These are phyloP conservation scores for Choreutis nemorana DNA, from an alignment of 2,888 invertebrate genomes.

Conservation along the genomic window DNA sequence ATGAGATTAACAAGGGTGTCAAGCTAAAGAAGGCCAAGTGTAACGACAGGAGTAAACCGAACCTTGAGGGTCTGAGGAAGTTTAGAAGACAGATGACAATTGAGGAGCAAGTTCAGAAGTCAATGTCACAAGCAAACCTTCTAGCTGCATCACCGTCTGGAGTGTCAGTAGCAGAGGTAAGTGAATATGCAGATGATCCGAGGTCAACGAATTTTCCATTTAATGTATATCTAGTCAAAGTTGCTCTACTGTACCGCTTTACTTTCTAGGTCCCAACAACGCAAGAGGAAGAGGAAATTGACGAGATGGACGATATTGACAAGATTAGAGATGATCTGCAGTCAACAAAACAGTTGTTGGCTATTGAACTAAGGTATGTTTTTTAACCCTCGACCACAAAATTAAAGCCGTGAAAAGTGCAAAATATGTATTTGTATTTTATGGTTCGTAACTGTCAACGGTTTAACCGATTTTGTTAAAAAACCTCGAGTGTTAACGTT, in stretches of 20 bases:
- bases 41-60: conserved; percentile 87
- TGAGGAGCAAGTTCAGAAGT: conserved; percentile 88
- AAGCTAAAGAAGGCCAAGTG: conserved; percentile 78
- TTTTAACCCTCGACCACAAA: not conserved
- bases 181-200: not conserved
- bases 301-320: conserved; percentile 92
- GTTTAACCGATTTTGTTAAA: not conserved
- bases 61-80: conserved; percentile 83
- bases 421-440: not conserved
- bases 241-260: not conserved
- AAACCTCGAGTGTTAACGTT: no score
- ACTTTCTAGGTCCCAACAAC: conserved; percentile 24
- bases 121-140: conserved; percentile 74
- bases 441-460: not conserved
- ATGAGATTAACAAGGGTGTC: conserved; percentile 82
- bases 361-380: conserved; percentile 74
- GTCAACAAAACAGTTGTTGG: conserved; percentile 90
- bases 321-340: conserved; percentile 90
- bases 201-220: no score
- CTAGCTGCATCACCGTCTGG: conserved; percentile 63
- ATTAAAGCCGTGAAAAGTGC: not conserved
- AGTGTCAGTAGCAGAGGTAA: conserved; percentile 35
- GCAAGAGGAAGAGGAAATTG: conserved; percentile 75
- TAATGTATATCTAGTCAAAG: no score
- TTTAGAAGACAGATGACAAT: conserved; percentile 90